Percentiles rank a stretch among this genome's conserved stretches.
phyloP scores from a whole-genome alignment of 2,888 invertebrate species.

The Orthosia gracilis region DNA sequence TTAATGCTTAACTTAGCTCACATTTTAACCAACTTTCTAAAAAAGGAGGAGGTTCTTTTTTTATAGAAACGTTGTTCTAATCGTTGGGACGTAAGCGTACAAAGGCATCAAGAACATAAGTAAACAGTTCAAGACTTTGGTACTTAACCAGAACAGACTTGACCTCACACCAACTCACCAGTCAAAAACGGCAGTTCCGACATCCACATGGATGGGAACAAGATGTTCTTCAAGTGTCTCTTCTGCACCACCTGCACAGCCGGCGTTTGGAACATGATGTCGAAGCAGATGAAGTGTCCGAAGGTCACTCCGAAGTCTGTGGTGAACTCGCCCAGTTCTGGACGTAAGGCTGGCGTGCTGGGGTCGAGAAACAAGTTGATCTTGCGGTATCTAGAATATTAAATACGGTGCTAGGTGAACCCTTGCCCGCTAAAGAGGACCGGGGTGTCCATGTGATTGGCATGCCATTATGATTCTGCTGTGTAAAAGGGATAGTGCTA shows the following conservation, averaged over 20 bases:
- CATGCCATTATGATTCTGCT: too few species aligned
- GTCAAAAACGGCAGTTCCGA: constrained; percentile 95
- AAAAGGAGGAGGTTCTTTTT: too few species aligned
- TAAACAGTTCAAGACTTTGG: too few species aligned
- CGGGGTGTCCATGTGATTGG: too few species aligned
- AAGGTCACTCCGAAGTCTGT: constrained; percentile 95
- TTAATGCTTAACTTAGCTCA: too few species aligned
- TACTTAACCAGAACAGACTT: too few species aligned
- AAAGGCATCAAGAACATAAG: too few species aligned
- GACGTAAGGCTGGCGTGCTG: constrained; percentile 88
- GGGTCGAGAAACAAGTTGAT: constrained; percentile 90
- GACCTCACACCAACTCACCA: constrained; percentile 80
- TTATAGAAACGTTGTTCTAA: too few species aligned
- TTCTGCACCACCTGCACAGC: constrained; percentile 91
- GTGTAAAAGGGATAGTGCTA: too few species aligned
- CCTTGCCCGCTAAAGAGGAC: background rate
- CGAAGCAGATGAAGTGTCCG: constrained; percentile 96
- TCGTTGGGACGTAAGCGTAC: too few species aligned
- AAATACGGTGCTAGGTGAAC: too few species aligned
- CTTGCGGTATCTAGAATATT: constrained; percentile 76
- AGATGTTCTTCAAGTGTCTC: constrained; percentile 91
- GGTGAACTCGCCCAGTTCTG: constrained; percentile 92
- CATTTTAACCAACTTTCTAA: too few species aligned
- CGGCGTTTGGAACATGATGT: constrained; percentile 94
- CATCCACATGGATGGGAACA: constrained; percentile 95